Conservation (phyloP, 2,113 vertebrate species). For the Penelope pileata region DNA sequence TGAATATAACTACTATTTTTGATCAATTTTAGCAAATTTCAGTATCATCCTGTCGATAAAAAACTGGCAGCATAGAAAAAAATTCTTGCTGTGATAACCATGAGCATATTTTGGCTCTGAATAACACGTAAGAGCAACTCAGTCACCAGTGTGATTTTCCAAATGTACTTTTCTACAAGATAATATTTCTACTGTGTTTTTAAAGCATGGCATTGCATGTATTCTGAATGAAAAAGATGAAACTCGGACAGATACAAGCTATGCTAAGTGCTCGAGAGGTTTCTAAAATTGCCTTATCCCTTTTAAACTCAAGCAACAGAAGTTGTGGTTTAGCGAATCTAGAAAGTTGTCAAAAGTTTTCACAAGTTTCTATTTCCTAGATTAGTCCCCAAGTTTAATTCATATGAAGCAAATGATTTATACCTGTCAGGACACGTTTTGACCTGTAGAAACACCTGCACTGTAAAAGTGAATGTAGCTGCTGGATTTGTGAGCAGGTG, state of each 20-base stretch:
- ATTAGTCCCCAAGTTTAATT: neutral
- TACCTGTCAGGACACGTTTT: neutral
- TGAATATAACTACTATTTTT: neutral
- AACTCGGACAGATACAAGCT: neutral
- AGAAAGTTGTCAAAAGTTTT: neutral
- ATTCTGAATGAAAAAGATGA: neutral
- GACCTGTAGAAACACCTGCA: neutral
- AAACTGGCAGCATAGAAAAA: neutral
- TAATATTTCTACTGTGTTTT: neutral
- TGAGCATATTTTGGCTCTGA: slow-evolving; percentile 1
- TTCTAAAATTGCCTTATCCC: neutral
- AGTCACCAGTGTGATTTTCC: neutral
- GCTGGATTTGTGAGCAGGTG: fast-evolving
- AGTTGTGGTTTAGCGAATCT: neutral
- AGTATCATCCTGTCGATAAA: neutral
- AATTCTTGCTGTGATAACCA: neutral
- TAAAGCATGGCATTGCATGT: neutral
- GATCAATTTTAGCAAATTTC: neutral
- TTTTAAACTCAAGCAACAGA: neutral
- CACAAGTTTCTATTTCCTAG: neutral
- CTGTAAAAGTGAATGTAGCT: neutral
- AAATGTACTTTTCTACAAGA: neutral
- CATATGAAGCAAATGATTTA: neutral
- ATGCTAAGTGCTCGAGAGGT: neutral
- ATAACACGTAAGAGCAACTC: neutral